These are phyloP conservation scores for Perca schrenkii DNA, from an alignment of 2,113 vertebrate species.

Conservation along the genomic window DNA sequence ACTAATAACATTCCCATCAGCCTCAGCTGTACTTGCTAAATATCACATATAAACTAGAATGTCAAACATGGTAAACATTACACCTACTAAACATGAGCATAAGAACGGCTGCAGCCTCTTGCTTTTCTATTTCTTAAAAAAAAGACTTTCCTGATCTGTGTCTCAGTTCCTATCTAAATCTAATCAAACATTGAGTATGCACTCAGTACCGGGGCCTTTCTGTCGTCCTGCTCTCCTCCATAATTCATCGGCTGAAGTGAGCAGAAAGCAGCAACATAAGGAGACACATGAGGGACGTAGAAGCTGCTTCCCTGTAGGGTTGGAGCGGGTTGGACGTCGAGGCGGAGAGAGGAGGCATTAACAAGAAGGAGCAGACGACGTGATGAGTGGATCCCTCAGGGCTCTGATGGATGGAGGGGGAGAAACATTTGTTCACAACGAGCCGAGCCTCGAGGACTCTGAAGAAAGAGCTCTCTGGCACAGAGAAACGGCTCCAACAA, in stretches of 20 bases:
- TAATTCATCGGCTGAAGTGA: conserved; percentile 50
- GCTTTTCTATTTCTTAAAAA: no score
- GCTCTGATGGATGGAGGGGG: conserved; percentile 52
- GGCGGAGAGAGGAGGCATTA: conserved; percentile 28
- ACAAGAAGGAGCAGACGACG: conserved; percentile 39
- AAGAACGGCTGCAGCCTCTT: no score
- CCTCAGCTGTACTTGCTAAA: no score
- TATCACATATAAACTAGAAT: no score
- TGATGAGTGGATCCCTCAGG: conserved; percentile 46
- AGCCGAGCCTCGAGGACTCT: conserved; percentile 9
- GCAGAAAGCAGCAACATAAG: conserved; percentile 47
- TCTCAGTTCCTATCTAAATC: not conserved
- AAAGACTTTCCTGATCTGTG: no score
- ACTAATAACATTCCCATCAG: no score
- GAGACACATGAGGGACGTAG: conserved; percentile 36
- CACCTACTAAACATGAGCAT: no score
- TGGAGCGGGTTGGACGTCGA: conserved; percentile 16
- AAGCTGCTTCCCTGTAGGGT: conserved; percentile 31
- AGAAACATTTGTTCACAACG: conserved; percentile 26
- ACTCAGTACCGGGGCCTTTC: conserved; percentile 1
- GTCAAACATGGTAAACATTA: no score
- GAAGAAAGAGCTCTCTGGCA: not conserved
- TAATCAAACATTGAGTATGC: conserved; percentile 32
- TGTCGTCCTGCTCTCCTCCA: conserved; percentile 33
- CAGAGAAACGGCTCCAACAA: not conserved